phyloP scores from a whole-genome alignment of 2,888 invertebrate species.

The Drosophila leonis region DNA sequence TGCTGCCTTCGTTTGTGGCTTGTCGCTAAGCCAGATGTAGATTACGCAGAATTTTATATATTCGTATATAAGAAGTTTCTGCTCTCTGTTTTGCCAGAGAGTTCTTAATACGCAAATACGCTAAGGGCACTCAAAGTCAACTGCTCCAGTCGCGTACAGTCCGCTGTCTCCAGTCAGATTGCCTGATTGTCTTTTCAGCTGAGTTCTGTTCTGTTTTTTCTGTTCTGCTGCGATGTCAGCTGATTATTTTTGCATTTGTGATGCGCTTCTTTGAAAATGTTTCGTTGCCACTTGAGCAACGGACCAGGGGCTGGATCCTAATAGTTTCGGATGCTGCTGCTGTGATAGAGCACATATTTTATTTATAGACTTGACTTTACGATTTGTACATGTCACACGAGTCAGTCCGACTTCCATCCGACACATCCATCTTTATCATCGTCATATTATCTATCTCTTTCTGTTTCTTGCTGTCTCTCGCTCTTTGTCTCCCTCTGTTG shows the following conservation, averaged over 20 bases:
- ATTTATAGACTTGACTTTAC: slow-evolving; percentile 64
- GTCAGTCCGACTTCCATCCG: slow-evolving; percentile 21
- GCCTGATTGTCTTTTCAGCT: slow-evolving; percentile 51
- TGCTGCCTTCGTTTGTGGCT: slow-evolving; percentile 24
- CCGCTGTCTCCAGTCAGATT: slow-evolving; percentile 42
- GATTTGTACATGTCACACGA: slow-evolving; percentile 46
- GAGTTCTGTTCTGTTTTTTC: slow-evolving; percentile 7
- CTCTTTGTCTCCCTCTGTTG: neutral
- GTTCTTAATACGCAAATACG: slow-evolving; percentile 64
- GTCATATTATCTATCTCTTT: neutral
- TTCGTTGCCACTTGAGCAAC: slow-evolving; percentile 17
- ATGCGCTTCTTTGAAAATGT: slow-evolving; percentile 68
- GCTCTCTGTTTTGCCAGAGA: slow-evolving; percentile 5
- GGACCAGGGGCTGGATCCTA: slow-evolving; percentile 14
- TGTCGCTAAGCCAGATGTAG: slow-evolving; percentile 71
- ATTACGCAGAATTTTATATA: slow-evolving; percentile 74
- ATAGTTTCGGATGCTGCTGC: slow-evolving; percentile 36
- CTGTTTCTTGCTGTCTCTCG: neutral
- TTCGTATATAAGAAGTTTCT: slow-evolving; percentile 30
- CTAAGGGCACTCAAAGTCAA: slow-evolving; percentile 66
- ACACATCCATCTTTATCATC: slow-evolving; percentile 24
- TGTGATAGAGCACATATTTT: slow-evolving; percentile 52
- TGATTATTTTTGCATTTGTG: slow-evolving; percentile 80
- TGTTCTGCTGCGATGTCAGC: slow-evolving; percentile 42
- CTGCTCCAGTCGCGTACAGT: slow-evolving; percentile 34